Conservation (phyloP, 2,797 vertebrate genomes). For the Melanotaenia nigrans region DNA sequence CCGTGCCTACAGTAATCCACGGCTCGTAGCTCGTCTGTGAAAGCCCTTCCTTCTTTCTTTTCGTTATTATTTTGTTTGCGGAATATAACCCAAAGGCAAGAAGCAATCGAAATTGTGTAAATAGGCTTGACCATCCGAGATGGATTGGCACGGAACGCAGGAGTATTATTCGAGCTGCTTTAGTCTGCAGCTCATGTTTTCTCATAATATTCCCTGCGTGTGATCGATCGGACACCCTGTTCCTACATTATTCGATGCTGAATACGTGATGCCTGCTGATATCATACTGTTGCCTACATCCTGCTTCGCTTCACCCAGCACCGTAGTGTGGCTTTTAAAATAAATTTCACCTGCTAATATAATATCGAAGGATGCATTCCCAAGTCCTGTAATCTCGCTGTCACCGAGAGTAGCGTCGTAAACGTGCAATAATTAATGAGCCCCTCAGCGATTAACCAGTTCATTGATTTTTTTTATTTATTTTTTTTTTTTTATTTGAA, state of each 20-base stretch:
- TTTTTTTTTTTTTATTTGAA: conserved; percentile 46
- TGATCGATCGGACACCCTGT: conserved; percentile 11
- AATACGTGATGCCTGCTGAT: conserved; percentile 27
- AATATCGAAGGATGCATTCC: conserved; percentile 7
- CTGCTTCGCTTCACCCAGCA: conserved; percentile 62
- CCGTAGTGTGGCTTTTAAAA: conserved; percentile 14
- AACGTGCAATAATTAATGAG: conserved; percentile 80
- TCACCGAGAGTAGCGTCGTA: conserved; percentile 62
- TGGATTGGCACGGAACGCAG: neutral
- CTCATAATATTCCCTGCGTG: conserved; percentile 2
- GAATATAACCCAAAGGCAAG: neutral
- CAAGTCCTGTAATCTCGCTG: conserved; percentile 39
- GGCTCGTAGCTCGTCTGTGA: neutral
- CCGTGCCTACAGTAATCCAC: conserved; percentile 1
- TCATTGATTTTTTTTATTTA: conserved; percentile 51
- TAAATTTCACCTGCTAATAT: conserved; percentile 32
- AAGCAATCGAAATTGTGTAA: neutral
- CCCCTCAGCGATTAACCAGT: conserved; percentile 73
- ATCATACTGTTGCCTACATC: conserved; percentile 19
- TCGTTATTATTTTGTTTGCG: neutral
- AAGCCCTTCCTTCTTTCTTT: too few species aligned
- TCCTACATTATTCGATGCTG: conserved; percentile 9
- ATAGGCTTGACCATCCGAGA: conserved; percentile 36
- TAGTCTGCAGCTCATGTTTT: conserved; percentile 15
- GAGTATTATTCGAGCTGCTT: neutral